Evolutionary conservation across 2,113 vertebrate genomes (phyloP).

Genomic region (Rhinopithecus roxellana): DNA sequence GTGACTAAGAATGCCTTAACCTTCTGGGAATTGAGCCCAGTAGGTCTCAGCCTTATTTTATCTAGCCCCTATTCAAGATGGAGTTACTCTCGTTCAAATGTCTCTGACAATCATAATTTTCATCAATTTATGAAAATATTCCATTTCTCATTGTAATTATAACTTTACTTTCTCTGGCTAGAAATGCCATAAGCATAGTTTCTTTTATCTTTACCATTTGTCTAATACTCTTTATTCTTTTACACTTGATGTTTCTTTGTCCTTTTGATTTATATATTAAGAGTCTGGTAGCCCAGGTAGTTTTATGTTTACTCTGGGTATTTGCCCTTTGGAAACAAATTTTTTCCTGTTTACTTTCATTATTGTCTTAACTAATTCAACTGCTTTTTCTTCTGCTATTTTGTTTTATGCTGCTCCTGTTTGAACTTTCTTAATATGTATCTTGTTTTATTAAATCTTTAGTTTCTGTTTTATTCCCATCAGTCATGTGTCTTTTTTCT

Average conservation of each 20-base stretch:
- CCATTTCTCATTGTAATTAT: not conserved
- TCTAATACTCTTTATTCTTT: not conserved
- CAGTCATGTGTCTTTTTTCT: not conserved
- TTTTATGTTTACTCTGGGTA: not conserved
- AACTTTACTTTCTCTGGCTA: not conserved
- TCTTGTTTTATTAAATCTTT: slow-evolving; percentile 31
- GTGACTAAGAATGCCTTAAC: too few relatives aligned
- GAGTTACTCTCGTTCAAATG: too few relatives aligned
- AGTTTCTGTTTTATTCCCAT: slow-evolving; percentile 8
- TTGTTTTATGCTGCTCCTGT: slow-evolving; percentile 1
- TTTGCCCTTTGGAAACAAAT: slow-evolving; percentile 16
- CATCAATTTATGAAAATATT: not conserved
- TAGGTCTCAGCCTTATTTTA: too few relatives aligned
- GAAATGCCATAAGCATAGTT: not conserved
- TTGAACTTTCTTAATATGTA: slow-evolving; percentile 28
- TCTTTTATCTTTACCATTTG: slow-evolving; percentile 6
- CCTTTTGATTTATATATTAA: not conserved
- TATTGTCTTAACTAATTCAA: slow-evolving; percentile 25
- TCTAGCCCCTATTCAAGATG: too few relatives aligned
- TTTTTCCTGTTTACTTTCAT: slow-evolving; percentile 46
- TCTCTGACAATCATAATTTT: not conserved
- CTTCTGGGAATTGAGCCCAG: too few relatives aligned
- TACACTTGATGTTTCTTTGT: slow-evolving; percentile 8
- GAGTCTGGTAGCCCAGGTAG: not conserved
- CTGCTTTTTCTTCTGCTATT: slow-evolving; percentile 28